Evolutionary conservation across 2,888 invertebrate genomes (phyloP), one percentile per base, ranked within the genome.

Genomic region (Hemithea aestivaria): DNA sequence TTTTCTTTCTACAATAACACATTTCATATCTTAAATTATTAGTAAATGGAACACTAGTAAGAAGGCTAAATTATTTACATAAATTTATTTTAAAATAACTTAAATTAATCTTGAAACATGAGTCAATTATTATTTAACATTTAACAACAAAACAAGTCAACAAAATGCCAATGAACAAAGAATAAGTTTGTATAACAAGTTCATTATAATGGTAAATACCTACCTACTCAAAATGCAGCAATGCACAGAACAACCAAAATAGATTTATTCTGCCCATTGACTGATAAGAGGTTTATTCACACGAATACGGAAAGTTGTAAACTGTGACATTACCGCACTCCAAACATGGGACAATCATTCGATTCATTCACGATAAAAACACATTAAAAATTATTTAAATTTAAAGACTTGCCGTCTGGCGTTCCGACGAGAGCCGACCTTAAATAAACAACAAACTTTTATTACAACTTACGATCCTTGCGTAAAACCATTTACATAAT

Each of bases 371-470:
- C 45, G 48, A 62, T 50, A 51, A 55, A 53, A 53, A 54, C 57
- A 58, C 58, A 56, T 62, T 51, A 56, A 61, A 48, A 64, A 61
- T 63, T 68, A 69, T 70, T 69, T 62, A 71, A 69, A 69, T 72
- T 61, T 64, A 60, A 66, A 66, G 60, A 65, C 58, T 58, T 57
- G 58, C 62, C 22, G 36, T 33, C 41, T 42, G 41, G 32, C 32
- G 10, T 25, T 25, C 66, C 68, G 68, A 67, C 70, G 59, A 63
- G 59, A 65, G 58, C 45, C 57, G 48, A 53, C 60, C 66, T 66
- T 64, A 73, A 71, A 73, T 73, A 73, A 75, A 77, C 70, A 72
- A 73, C 72, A 73, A 75, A 77, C 60, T 74, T 73, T 69, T 68
- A 74, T 69, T 73, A 73, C 66, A 73, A 66, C 57, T 57, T 71